Percentiles rank a stretch among this genome's conserved stretches.
These are phyloP conservation scores for Cherax destructor DNA, from an alignment of 1,140 invertebrate genomes.

Conservation along the genomic window DNA sequence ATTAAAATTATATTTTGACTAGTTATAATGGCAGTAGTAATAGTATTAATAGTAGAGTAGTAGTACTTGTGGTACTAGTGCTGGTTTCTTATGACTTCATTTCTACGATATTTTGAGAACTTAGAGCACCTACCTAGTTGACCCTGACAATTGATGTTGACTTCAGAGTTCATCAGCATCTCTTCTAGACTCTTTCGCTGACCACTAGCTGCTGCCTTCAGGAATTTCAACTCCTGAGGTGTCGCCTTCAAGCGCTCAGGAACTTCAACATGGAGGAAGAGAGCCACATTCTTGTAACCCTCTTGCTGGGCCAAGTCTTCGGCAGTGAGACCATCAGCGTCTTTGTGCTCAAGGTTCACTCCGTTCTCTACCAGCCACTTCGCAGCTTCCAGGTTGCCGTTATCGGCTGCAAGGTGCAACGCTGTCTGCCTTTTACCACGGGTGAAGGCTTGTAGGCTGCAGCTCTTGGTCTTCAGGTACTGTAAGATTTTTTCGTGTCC, in stretches of 20 bases:
- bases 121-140: not conserved
- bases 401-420: constrained; percentile 10
- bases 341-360: not conserved
- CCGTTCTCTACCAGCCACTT: constrained; percentile 5
- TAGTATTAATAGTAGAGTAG: too few species aligned
- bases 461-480: not conserved
- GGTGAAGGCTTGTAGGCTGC: not conserved
- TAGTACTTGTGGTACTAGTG: too few species aligned
- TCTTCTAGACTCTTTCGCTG: not conserved
- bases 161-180: not conserved
- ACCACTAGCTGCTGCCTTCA: not conserved
- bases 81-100: too few species aligned
- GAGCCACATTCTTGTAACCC: not conserved
- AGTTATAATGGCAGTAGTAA: too few species aligned
- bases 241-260: not conserved
- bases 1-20: too few species aligned
- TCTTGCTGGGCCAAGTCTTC: not conserved
- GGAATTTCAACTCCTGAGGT: not conserved
- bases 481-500: not conserved
- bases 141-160: not conserved
- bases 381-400: constrained; percentile 15
- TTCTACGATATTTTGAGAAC: too few species aligned
- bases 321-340: not conserved
- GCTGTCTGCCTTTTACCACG: not conserved
- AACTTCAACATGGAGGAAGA: not conserved